phyloP scores from a whole-genome alignment of 2,113 vertebrate species.

The Manacus vitellinus region DNA sequence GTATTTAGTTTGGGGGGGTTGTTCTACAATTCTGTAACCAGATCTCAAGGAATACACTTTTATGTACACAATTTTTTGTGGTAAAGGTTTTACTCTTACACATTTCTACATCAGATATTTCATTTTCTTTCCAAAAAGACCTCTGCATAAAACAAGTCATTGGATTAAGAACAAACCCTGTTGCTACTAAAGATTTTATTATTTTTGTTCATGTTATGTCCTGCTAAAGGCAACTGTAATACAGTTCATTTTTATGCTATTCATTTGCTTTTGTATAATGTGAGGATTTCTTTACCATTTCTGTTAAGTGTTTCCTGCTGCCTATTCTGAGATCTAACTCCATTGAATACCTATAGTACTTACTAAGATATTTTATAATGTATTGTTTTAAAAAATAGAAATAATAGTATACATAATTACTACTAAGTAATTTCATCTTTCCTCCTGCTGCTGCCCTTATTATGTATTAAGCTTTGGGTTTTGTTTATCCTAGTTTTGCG shows the following conservation, averaged over 20 bases:
- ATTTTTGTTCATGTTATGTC: not conserved
- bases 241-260: not conserved
- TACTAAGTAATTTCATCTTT: not conserved
- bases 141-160: not conserved
- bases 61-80: not conserved
- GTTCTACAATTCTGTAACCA: not conserved
- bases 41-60: not conserved
- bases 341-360: not conserved
- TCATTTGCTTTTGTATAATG: not conserved
- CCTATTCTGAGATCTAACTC: not conserved
- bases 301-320: not conserved
- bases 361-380: not conserved
- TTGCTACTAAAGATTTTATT: not conserved
- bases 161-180: not conserved
- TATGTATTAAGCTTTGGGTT: not conserved
- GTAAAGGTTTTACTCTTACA: not conserved
- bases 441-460: not conserved
- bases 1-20: not conserved
- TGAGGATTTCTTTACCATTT: not conserved
- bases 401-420: not conserved
- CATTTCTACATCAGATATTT: not conserved
- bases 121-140: not conserved
- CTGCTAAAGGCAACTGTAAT: not conserved
- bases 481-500: not conserved
- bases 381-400: not conserved